Evolutionary conservation across 2,888 invertebrate genomes (phyloP).

Genomic region (Scaptomyza reducta): DNA sequence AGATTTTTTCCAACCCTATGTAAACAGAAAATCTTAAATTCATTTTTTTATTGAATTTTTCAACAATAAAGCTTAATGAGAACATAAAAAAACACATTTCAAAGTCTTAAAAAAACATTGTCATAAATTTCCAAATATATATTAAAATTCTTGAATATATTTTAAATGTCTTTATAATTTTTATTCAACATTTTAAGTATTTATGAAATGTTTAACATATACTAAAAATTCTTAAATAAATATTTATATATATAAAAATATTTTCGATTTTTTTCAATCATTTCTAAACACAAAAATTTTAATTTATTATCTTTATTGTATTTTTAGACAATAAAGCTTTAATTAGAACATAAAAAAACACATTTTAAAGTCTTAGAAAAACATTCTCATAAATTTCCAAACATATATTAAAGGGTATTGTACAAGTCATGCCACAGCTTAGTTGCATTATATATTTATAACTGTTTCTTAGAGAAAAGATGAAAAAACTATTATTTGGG

Average conservation of each 20-base stretch:
- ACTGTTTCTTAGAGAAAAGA: conserved; percentile 25
- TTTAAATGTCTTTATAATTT: not conserved
- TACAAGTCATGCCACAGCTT: conserved; percentile 8
- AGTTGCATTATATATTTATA: conserved; percentile 8
- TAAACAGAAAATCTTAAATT: not conserved
- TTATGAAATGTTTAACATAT: not conserved
- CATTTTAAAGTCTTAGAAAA: not conserved
- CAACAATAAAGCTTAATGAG: not conserved
- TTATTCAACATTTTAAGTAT: not conserved
- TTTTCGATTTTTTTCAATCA: not conserved
- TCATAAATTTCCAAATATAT: too few species aligned
- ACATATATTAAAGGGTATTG: conserved; percentile 28
- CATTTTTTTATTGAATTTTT: not conserved
- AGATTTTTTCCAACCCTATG: not conserved
- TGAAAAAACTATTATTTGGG: conserved; percentile 37
- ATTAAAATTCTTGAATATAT: not conserved
- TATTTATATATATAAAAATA: not conserved
- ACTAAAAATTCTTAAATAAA: not conserved
- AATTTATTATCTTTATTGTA: not conserved
- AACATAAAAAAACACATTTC: not conserved
- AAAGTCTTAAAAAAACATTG: not conserved
- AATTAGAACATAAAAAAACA: conserved; percentile 1
- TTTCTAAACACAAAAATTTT: not conserved
- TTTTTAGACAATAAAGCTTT: not conserved
- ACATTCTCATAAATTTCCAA: not conserved